phyloP scores from a whole-genome alignment of 2,888 invertebrate genomes.

The Cancer borealis region DNA sequence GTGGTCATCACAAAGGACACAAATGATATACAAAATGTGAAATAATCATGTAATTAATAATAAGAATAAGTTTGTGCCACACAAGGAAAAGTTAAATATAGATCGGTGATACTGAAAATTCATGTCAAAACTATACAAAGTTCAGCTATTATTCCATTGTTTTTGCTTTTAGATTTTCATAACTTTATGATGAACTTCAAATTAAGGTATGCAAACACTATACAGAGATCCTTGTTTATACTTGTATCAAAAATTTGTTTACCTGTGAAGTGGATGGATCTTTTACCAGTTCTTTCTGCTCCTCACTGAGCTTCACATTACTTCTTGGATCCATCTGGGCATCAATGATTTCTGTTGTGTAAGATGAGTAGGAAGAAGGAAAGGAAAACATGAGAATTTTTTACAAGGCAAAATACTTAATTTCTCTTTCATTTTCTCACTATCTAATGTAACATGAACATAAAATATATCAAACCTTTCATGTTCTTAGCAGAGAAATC shows the following conservation, averaged over 20 bases:
- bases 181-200: neutral
- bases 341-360: neutral
- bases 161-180: neutral
- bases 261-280: slow-evolving; percentile 6
- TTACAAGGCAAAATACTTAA: neutral
- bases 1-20: no score
- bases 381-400: neutral
- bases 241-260: neutral
- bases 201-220: neutral
- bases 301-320: neutral
- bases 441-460: neutral
- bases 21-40: no score
- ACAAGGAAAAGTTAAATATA: no score
- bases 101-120: no score
- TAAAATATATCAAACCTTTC: slow-evolving; percentile 63
- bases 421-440: neutral
- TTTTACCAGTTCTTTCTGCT: neutral
- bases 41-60: no score
- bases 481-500: slow-evolving; percentile 72
- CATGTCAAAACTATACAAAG: neutral
- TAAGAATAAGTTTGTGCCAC: no score
- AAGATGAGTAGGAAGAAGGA: neutral
- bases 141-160: neutral
- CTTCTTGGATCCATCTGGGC: neutral
- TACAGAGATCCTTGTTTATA: neutral